Base-by-base conservation (phyloP, 2,113 vertebrate species). In the Eubucco bourcierii region DNA sequence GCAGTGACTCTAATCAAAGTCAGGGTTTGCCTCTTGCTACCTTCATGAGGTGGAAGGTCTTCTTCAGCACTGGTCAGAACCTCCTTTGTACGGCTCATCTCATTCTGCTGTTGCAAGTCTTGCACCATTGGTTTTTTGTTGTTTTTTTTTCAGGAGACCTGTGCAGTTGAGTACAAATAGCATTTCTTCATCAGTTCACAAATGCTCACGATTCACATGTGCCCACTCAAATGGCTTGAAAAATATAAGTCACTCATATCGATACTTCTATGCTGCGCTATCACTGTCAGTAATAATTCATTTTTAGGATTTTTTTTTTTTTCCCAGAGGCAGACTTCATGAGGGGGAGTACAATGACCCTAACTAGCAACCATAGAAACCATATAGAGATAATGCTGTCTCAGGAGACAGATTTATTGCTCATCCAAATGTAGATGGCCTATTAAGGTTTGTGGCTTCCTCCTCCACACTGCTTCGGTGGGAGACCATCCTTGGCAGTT, bases 371-470 rank as follows among this genome's bases (percentile, higher is more conserved):
- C 71, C 46, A 70, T 5, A 84, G 78, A 90, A 89, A 93, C 67
- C 7, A 8, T 15, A 11, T 1, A 44, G 67, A 66, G 46, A 60
- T 77, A 84, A 93, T 56, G 64, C 27, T 63, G 60, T 82, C 84
- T 77, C 89, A 67, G 87, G 87, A 92, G 90, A 77, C 37, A 71
- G 15, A 77, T 77, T 37, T 17, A 71, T 27, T 76, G 63, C 67
- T 86, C 52, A 53, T 63, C 88, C 56, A 67, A 74, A 87, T 92
- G 81, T 27, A 80, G 81, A 56, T 27, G 86, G 33, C 20, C 46
- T 66, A 28, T 9, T 47, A 6, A 52, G 31, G 71, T 24, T 25
- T 82, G 81, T 37, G 21, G 37, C 90, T 87, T 86, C 64, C 37
- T 88, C n/a, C 64, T 73, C 55, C 44, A 70, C 39, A 12, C 47